Evolutionary conservation across 2,113 vertebrate species (phyloP).

Genomic region (Steatornis caripensis): DNA sequence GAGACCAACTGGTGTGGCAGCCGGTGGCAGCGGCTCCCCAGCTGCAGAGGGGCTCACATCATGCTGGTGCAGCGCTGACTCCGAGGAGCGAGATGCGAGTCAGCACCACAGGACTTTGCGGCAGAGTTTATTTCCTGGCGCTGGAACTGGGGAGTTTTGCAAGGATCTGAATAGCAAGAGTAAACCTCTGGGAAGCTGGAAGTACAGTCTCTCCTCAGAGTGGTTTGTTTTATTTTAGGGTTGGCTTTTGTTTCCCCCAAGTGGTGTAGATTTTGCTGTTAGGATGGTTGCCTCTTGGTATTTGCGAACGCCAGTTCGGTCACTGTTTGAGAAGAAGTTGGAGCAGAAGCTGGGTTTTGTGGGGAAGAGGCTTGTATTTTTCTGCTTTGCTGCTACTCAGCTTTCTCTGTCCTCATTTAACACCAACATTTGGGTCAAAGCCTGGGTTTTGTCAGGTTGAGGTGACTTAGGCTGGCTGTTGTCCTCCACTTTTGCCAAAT

Average conservation of each 20-base stretch:
- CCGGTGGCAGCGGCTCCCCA: neutral
- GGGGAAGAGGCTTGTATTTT: neutral
- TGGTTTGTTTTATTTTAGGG: neutral
- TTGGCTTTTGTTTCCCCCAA: neutral
- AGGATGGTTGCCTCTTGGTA: neutral
- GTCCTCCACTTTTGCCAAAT: neutral
- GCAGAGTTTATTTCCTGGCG: neutral
- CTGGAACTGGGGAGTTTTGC: neutral
- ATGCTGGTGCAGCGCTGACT: neutral
- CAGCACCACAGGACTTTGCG: neutral
- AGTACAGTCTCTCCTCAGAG: fast-evolving
- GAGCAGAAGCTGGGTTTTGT: neutral
- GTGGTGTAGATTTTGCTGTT: neutral
- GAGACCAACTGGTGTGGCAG: neutral
- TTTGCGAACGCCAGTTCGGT: neutral
- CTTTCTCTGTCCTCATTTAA: neutral
- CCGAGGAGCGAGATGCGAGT: neutral
- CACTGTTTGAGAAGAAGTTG: neutral
- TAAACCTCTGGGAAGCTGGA: neutral
- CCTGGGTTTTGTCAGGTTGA: neutral
- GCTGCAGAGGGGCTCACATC: neutral
- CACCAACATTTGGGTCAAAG: neutral
- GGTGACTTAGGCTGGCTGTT: neutral
- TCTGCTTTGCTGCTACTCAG: neutral
- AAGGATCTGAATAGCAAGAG: neutral